Conservation (phyloP, 2,113 vertebrate species). For the Mus musculus region DNA sequence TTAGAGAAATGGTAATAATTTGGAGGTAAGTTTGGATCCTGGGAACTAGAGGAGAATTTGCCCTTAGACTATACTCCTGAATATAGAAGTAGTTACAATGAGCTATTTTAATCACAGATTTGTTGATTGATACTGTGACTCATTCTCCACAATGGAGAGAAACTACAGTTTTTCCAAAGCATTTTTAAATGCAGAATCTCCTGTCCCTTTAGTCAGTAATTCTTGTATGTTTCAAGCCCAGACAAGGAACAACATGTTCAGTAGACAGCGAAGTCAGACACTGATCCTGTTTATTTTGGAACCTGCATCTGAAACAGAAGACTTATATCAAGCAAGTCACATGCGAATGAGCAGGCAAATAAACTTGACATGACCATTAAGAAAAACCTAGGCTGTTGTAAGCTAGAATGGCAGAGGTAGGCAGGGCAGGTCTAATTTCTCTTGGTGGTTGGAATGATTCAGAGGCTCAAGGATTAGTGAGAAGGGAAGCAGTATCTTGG, state of each 20-base stretch:
- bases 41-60: background rate
- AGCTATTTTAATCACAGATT: background rate
- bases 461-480: background rate
- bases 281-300: background rate
- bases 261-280: background rate
- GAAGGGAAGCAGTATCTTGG: background rate
- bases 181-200: background rate
- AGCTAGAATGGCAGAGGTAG: background rate
- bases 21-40: background rate
- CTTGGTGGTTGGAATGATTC: background rate
- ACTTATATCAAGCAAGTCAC: background rate
- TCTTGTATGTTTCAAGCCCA: background rate
- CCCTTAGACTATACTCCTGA: background rate
- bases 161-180: constrained; percentile 27
- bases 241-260: background rate
- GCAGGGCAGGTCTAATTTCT: background rate
- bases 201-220: background rate
- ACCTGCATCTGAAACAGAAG: background rate
- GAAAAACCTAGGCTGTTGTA: background rate
- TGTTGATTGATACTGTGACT: background rate
- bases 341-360: background rate
- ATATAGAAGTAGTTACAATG: background rate
- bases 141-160: background rate
- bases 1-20: background rate
- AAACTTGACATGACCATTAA: background rate